phyloP scores from a whole-genome alignment of 2,888 invertebrate genomes.

The Lithophane leautieri region DNA sequence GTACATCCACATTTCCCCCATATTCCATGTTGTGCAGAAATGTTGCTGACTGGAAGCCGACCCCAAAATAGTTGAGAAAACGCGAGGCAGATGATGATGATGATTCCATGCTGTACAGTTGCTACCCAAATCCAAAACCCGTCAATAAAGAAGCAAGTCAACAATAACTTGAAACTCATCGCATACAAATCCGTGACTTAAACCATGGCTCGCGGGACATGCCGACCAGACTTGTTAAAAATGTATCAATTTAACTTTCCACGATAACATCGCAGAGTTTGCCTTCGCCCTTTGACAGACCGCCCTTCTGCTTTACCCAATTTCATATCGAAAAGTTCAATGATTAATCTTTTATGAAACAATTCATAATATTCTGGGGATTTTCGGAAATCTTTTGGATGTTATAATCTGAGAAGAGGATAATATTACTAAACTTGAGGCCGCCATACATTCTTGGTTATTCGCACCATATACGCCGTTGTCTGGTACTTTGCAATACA shows the following conservation, averaged over 20 bases:
- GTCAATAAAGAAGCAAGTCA: not conserved
- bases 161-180: slow-evolving; percentile 28
- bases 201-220: slow-evolving; percentile 57
- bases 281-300: slow-evolving; percentile 74
- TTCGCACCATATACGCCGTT: not conserved
- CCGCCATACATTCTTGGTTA: slow-evolving; percentile 19
- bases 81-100: too few relatives aligned
- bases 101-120: not conserved
- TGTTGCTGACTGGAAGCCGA: too few relatives aligned
- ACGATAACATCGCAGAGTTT: slow-evolving; percentile 70
- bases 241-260: slow-evolving; percentile 83
- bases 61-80: too few relatives aligned
- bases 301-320: slow-evolving; percentile 73
- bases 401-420: slow-evolving; percentile 24
- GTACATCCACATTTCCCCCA: not conserved
- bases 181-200: slow-evolving; percentile 53
- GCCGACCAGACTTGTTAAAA: slow-evolving; percentile 77
- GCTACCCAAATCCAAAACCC: not conserved
- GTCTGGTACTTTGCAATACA: not conserved
- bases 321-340: slow-evolving; percentile 75
- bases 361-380: slow-evolving; percentile 59
- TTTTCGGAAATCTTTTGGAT: slow-evolving; percentile 48
- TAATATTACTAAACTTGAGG: slow-evolving; percentile 32
- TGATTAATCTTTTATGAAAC: slow-evolving; percentile 70
- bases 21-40: too few relatives aligned